Evolutionary conservation across 2,113 vertebrate species (phyloP).

Genomic region (Malaclemys terrapin): DNA sequence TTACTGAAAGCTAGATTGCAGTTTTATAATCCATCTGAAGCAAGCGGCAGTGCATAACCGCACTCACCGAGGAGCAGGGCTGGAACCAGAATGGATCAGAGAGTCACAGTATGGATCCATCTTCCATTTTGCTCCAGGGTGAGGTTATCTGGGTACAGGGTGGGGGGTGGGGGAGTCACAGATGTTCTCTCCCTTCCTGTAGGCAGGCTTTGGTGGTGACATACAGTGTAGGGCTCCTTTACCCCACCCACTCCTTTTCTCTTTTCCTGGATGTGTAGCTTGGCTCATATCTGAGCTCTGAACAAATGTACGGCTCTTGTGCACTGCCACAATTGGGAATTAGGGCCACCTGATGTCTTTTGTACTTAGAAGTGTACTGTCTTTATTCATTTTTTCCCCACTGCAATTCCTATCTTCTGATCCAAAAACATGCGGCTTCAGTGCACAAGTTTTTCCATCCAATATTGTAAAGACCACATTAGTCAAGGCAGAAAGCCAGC

Average conservation of each 20-base stretch:
- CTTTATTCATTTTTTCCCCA: neutral
- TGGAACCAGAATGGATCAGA: neutral
- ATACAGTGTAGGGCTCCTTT: neutral
- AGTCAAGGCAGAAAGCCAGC: neutral
- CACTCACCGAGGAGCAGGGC: neutral
- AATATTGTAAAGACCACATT: neutral
- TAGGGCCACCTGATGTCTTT: neutral
- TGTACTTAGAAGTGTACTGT: fast-evolving
- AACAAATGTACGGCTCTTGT: neutral
- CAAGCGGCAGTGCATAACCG: fast-evolving
- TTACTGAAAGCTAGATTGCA: neutral
- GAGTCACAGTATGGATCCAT: neutral
- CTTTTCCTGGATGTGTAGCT: neutral
- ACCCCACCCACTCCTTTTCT: neutral
- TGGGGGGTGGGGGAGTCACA: neutral
- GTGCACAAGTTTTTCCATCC: neutral
- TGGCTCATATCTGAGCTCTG: neutral
- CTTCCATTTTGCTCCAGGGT: neutral
- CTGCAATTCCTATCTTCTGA: neutral
- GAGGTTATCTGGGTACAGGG: neutral
- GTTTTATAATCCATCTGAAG: fast-evolving
- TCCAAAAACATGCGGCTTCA: neutral
- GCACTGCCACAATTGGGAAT: neutral
- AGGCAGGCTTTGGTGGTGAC: neutral
- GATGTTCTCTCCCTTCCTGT: neutral